Conservation (phyloP, 2,888 invertebrate genomes). For the Agrochola litura region DNA sequence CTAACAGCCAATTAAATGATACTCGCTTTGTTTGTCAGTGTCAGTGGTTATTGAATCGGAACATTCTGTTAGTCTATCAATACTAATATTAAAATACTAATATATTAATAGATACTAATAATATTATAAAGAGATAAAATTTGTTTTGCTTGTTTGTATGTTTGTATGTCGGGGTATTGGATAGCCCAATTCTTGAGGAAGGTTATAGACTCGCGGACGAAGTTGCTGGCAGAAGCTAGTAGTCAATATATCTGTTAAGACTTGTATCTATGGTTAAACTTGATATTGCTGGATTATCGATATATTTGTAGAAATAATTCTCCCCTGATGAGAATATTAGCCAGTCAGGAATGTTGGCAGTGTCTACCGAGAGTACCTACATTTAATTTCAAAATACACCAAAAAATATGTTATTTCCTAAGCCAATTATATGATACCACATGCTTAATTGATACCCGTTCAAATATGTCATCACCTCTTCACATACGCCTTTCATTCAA, state of each 20-base stretch:
- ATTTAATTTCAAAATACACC: not conserved
- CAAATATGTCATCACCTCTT: not conserved
- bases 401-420: not conserved
- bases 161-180: no score
- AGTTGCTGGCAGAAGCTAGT: no score
- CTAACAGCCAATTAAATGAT: slow-evolving; percentile 37
- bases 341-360: not conserved
- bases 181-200: no score
- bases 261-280: not conserved
- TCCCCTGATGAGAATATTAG: not conserved
- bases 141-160: no score
- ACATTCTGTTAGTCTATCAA: not conserved
- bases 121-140: no score
- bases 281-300: not conserved
- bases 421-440: not conserved
- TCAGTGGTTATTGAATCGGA: slow-evolving; percentile 18
- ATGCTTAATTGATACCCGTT: not conserved
- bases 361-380: not conserved
- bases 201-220: no score
- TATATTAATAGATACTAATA: no score
- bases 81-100: not conserved
- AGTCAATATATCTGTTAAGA: no score
- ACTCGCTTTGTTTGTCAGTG: slow-evolving; percentile 26
- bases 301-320: not conserved
- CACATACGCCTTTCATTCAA: not conserved